phyloP scores from a whole-genome alignment of 2,888 invertebrate species.

The Rugalucina vietnamica region DNA sequence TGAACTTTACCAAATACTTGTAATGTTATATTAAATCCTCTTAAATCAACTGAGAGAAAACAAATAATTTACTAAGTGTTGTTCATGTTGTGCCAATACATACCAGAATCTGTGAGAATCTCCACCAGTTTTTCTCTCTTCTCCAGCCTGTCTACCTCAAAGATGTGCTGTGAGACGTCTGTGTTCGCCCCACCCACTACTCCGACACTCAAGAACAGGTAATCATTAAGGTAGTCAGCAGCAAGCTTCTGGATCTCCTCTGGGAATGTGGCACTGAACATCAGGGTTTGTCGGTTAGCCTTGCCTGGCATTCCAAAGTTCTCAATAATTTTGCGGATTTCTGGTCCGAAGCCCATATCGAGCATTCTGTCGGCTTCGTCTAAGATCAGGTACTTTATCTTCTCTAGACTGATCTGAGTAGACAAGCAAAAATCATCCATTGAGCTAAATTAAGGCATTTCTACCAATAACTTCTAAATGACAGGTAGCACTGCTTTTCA shows the following conservation, averaged over 20 bases:
- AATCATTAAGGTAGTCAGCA: conserved; percentile 90
- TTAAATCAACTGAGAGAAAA: no score
- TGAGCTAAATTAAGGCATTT: no score
- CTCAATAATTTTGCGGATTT: conserved; percentile 78
- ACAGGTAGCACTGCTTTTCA: no score
- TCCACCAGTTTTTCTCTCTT: conserved; percentile 91
- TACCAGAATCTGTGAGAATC: conserved; percentile 85
- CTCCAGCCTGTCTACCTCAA: conserved; percentile 87
- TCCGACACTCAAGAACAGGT: conserved; percentile 95
- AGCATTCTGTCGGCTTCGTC: conserved; percentile 94
- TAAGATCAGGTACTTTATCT: conserved; percentile 88
- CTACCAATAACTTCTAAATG: no score
- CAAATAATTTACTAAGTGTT: no score
- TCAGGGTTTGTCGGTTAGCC: conserved; percentile 86
- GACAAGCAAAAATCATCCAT: no score
- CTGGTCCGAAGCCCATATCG: conserved; percentile 89
- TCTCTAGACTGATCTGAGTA: conserved; percentile 85
- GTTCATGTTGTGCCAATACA: no score
- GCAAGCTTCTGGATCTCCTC: conserved; percentile 91
- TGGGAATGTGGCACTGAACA: conserved; percentile 93
- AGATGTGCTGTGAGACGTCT: conserved; percentile 92
- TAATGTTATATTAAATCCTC: no score
- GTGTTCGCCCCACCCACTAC: conserved; percentile 96
- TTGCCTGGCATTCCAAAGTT: conserved; percentile 80
- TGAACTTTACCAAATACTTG: no score